Conservation (phyloP, 1,140 invertebrate species). For the Zaprionus gabonicus region DNA sequence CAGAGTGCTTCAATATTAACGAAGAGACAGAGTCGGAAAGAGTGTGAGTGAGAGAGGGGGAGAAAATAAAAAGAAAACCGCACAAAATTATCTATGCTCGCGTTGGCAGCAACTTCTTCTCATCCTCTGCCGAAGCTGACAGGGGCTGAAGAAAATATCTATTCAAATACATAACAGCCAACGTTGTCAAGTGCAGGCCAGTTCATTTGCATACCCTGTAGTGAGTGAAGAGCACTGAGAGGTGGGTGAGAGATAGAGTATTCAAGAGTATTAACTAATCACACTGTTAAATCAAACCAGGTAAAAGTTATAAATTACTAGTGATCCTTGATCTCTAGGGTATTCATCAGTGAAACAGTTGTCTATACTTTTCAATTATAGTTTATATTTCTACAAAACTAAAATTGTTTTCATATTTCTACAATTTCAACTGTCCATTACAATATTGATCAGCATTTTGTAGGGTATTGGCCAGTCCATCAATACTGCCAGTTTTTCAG, state of each 20-base stretch:
- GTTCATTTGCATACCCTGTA: slow-evolving; percentile 34
- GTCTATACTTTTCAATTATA: neutral
- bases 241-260: too few species aligned
- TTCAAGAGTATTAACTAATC: too few species aligned
- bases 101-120: slow-evolving; percentile 14
- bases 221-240: neutral
- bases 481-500: neutral
- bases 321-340: neutral
- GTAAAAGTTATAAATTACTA: neutral
- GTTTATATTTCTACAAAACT: too few species aligned
- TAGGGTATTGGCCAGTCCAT: neutral
- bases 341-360: neutral
- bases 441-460: neutral
- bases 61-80: slow-evolving; percentile 36
- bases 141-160: slow-evolving; percentile 34
- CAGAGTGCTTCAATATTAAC: slow-evolving; percentile 34
- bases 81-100: slow-evolving; percentile 45
- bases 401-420: neutral
- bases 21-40: neutral
- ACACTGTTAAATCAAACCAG: too few species aligned
- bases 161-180: slow-evolving; percentile 47
- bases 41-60: slow-evolving; percentile 16
- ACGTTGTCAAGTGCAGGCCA: slow-evolving; percentile 60
- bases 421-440: neutral
- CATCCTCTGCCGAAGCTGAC: neutral